Percentiles rank a stretch among this genome's conserved stretches.
Evolutionary conservation across 2,888 invertebrate species (phyloP).

Genomic region (Sicus ferrugineus): DNA sequence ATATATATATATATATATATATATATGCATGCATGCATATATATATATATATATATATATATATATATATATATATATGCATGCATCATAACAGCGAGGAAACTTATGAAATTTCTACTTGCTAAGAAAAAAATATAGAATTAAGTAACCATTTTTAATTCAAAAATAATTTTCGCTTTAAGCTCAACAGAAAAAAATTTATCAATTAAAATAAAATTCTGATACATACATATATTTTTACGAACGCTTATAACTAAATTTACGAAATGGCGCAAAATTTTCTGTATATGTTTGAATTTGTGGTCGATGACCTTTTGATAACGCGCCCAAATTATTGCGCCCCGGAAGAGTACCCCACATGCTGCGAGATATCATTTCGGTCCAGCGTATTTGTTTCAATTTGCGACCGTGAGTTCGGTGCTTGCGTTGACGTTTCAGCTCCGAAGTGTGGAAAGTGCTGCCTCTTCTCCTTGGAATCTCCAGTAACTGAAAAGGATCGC

Average conservation of each 20-base stretch:
- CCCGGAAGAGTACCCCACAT: slow-evolving; percentile 63
- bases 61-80: background rate
- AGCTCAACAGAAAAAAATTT: slow-evolving; percentile 31
- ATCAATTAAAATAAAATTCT: slow-evolving; percentile 37
- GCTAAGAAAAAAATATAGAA: background rate
- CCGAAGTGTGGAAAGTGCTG: slow-evolving; percentile 59
- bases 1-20: background rate
- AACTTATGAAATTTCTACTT: slow-evolving; percentile 21
- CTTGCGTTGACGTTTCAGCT: slow-evolving; percentile 51
- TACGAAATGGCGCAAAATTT: slow-evolving; percentile 54
- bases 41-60: slow-evolving; percentile 7
- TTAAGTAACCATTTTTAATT: slow-evolving; percentile 23
- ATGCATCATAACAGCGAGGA: no score
- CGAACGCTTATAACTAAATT: slow-evolving; percentile 40
- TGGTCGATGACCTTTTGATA: slow-evolving; percentile 60
- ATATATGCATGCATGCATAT: background rate
- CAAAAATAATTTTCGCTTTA: slow-evolving; percentile 38
- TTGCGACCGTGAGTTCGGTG: slow-evolving; percentile 59
- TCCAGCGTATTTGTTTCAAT: slow-evolving; percentile 58
- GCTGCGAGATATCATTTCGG: slow-evolving; percentile 60
- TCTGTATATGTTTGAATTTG: slow-evolving; percentile 62
- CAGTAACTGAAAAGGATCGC: slow-evolving; percentile 55
- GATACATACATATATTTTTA: slow-evolving; percentile 36
- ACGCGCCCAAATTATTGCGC: slow-evolving; percentile 60
- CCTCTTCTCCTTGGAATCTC: slow-evolving; percentile 57